Base-by-base conservation (phyloP, 1,140 invertebrate genomes). In the Phymastichus coffea region DNA sequence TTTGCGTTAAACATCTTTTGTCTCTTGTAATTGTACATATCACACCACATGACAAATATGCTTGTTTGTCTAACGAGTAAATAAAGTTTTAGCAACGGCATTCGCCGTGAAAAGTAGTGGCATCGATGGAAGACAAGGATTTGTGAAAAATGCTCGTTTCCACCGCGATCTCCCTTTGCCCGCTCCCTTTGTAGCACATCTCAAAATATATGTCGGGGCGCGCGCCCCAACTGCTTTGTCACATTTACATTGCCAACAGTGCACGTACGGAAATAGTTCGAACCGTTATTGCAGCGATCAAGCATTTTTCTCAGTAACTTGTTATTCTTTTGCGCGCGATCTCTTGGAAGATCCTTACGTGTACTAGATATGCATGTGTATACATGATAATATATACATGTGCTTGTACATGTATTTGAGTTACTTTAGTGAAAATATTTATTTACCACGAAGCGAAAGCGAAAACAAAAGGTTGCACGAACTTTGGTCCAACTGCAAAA, bases 41-140 rank as follows among this genome's bases (percentile, higher is more conserved):
- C 41, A 59, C 48, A 58, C 57, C 28, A 52, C 41, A 43, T 57
- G 49, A 30, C 28, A 57, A 57, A 57, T 49, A 48, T 30, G 48
- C 40, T 49, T 40, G 33, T 14, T 40, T 4, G 6, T 47, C 20
- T 57, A 57, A 49, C 23, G 35, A 49, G 35, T 28, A 57, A 57
- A 57, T 48, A 57, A 57, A 37, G 14, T 28, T n/a, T 30, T 46
- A n/a, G 46, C 25, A 40, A 47, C 43, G 54, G 23, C 46, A 57
- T 40, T n/a, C 26, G 14, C 4, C 26, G 20, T 40, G 28, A 22
- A 57, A 57, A 57, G 30, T 35, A 47, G 35, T 37, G 38, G 20
- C 57, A 58, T 44, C 19, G 48, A 52, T 52, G 57, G 57, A 58
- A 58, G 57, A 58, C 57, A 40, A 44, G 48, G 38, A 49, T 48